Evolutionary conservation across 2,797 vertebrate genomes (phyloP), one percentile per base, ranked within the genome.

Genomic region (Falco concolor): DNA sequence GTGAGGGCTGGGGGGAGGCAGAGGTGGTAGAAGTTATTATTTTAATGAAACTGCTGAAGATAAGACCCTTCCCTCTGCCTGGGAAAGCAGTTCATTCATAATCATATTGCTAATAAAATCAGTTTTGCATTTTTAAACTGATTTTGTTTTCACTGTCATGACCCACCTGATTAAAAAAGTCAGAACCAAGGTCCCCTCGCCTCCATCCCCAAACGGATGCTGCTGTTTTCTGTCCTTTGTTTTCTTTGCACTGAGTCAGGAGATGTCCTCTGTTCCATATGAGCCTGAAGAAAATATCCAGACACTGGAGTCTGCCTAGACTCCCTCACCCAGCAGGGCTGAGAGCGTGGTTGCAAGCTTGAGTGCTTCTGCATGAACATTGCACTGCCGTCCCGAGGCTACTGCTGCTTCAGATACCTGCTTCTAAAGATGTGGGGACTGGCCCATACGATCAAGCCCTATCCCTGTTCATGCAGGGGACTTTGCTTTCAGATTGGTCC

Each of bases 381-480:
- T 18, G 6, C 0, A 2, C 28, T 40, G 24, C 34, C 6, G 7
- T 5, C 6, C 12, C 13, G 0, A 5, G 77, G 53, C 12, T 60
- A 12, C 56, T 53, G 40, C 44, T 83, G 56, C 9, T 53, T 91
- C 60, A 56, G 13, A 25, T 12, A 47, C 4, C 4, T 22, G 13
- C 12, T 28, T 22, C 16, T 24, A 16, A 69, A 53, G 45, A 20
- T 21, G 53, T 1, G 3, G 30, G n/a, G 11, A 19, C 9, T 76
- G 47, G 12, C 21, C 34, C 12, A 9, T 14, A 11, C 1, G 1
- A 32, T n/a, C 13, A 45, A 24, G 13, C 14, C 14, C 30, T 60
- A 69, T 12, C 6, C 10, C 42, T 81, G 5, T 14, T 89, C 4
- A 0, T 90, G 45, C 40, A 72, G 22, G 7, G 15, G 20, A 42